Conservation (phyloP, 2,888 invertebrate species). For the Chironomus tentans region DNA sequence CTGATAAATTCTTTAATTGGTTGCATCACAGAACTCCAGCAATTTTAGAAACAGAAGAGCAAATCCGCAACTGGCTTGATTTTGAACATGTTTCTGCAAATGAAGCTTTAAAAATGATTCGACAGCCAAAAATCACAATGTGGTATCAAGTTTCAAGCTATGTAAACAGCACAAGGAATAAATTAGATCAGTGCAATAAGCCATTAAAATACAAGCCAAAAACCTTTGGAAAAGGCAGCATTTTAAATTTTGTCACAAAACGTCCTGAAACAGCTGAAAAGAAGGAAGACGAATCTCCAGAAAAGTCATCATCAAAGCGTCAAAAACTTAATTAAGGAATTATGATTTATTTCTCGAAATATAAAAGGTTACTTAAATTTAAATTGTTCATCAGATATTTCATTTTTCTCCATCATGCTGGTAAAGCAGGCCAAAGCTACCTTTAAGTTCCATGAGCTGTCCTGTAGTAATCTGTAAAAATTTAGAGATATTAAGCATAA, state of each 20-base stretch:
- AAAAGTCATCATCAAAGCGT: too few relatives aligned
- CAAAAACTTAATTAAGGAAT: too few relatives aligned
- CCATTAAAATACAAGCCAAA: conserved; percentile 34
- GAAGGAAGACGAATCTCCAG: too few relatives aligned
- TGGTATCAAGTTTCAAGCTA: conserved; percentile 62
- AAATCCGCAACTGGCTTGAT: conserved; percentile 55
- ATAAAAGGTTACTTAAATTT: not conserved
- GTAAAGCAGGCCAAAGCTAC: not conserved
- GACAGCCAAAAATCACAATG: conserved; percentile 45
- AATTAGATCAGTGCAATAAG: conserved; percentile 51
- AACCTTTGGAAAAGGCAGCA: not conserved
- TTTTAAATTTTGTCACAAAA: too few relatives aligned
- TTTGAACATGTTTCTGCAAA: not conserved
- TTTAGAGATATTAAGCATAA: too few relatives aligned
- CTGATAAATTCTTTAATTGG: conserved; percentile 57
- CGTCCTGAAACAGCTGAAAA: too few relatives aligned
- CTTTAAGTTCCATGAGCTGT: not conserved
- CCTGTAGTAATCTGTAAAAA: not conserved
- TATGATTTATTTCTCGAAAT: too few relatives aligned
- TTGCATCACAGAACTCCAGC: conserved; percentile 75
- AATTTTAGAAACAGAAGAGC: conserved; percentile 57
- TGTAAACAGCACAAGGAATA: conserved; percentile 65
- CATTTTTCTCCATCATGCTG: not conserved
- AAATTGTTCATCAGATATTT: not conserved
- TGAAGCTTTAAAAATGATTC: conserved; percentile 43